phyloP scores from a whole-genome alignment of 2,797 vertebrate species.

The Botia kubotai region DNA sequence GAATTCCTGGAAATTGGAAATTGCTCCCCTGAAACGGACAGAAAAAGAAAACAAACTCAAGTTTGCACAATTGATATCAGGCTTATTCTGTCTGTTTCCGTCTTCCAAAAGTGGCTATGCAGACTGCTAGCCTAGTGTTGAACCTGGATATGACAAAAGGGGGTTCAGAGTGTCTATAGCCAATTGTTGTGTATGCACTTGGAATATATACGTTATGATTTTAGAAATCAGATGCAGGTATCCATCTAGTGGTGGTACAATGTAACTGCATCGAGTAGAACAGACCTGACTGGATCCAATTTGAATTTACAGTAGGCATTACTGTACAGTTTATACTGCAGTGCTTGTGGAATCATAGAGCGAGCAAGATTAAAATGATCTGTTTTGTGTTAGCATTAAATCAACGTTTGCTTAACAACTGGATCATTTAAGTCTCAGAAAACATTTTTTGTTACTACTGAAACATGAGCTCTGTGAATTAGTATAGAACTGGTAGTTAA shows the following conservation, averaged over 20 bases:
- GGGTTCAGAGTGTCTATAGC: background rate
- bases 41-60: slow-evolving; percentile 77
- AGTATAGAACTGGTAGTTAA: slow-evolving; percentile 7
- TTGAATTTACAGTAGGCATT: no score
- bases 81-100: slow-evolving; percentile 54
- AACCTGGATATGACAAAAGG: background rate
- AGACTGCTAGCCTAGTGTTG: slow-evolving; percentile 1
- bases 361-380: no score
- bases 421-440: no score
- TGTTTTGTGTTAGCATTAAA: background rate
- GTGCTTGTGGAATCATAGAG: background rate
- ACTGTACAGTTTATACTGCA: no score
- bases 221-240: slow-evolving; percentile 58
- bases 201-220: slow-evolving; percentile 10
- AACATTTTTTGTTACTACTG: background rate
- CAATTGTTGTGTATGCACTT: slow-evolving; percentile 35
- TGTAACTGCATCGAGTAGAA: slow-evolving; percentile 63
- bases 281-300: background rate
- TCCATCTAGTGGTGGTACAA: slow-evolving; percentile 78
- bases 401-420: background rate
- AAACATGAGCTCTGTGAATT: background rate
- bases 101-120: slow-evolving; percentile 15
- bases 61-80: slow-evolving; percentile 74
- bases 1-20: slow-evolving; percentile 77
- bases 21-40: slow-evolving; percentile 75